A percentile compares a stretch with the other conserved stretches of the same genome.
phyloP scores from a whole-genome alignment of 2,113 vertebrate species.

The Turdus rufiventris region DNA sequence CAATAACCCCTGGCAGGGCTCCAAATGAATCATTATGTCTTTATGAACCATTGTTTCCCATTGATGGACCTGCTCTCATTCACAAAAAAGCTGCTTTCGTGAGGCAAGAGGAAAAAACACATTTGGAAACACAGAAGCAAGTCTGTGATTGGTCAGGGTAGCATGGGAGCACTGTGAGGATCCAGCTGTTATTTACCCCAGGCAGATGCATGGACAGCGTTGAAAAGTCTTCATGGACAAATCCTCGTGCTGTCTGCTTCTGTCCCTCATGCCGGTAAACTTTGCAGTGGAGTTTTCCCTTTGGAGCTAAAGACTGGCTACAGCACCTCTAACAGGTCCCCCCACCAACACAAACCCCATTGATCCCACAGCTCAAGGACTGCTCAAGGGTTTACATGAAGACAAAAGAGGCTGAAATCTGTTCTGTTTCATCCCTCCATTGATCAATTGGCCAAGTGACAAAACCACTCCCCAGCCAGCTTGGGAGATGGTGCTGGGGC shows the following conservation, averaged over 20 bases:
- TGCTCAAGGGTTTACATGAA: neutral
- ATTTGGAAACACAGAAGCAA: neutral
- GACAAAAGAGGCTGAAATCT: neutral
- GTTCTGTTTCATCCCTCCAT: neutral
- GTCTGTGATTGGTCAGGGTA: accelerated
- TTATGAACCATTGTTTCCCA: neutral
- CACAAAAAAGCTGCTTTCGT: neutral
- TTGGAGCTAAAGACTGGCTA: neutral
- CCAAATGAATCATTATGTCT: neutral
- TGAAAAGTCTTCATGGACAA: neutral
- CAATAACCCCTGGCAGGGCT: neutral
- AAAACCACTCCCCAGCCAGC: accelerated
- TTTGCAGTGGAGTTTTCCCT: neutral
- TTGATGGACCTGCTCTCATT: neutral
- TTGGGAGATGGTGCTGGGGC: neutral
- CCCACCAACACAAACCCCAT: neutral
- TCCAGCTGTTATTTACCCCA: neutral
- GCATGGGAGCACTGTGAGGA: neutral
- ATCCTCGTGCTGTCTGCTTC: neutral
- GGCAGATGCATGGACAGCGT: neutral
- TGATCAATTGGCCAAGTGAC: neutral
- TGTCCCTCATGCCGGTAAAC: neutral
- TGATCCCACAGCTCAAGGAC: neutral
- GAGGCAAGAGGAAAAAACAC: neutral
- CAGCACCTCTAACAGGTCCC: neutral